Base-by-base conservation (phyloP, 2,113 vertebrate species). In the Triplophysa dalaica region DNA sequence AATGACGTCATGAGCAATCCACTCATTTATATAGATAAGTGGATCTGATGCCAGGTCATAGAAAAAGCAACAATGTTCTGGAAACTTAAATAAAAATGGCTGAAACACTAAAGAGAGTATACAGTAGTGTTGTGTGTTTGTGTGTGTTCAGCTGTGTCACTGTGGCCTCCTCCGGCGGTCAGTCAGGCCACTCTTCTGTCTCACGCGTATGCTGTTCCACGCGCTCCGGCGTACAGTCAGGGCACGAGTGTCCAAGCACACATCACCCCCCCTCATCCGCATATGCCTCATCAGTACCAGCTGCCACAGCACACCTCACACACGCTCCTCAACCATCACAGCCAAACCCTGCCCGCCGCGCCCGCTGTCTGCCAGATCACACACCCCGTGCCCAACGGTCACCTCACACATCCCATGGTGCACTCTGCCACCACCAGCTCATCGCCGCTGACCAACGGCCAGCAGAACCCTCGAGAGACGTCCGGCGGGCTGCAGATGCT, bases 261-360 rank as follows among this genome's bases (percentile, higher is more conserved):
- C 0, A 92, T 98, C 87, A 95, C 97, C 1, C 92, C 94, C 0
- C 92, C 96, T 81, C 95, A 98, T 88, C 95, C 96, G 0, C 94
- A 98, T 86, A 94, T 99, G 94, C 94, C 96, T 0, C 93, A 95
- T 81, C 97, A 98, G 92, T 99, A 96, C 92, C 96, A 97, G 89
- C 93, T 98, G 84, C 94, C 94, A 17, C 90, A 91, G 2, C 94
- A 95, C 69, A 95, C 96, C 29, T 93, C 95, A n/a, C 96, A 96
- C 89, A 95, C 97, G n/a, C 91, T 97, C 87, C 94, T 98, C 84
- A 96, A 93, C 91, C 91, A 98, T 89, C 95, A 95, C 70, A 93
- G 92, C 90, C 97, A 98, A 87, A 91, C 95, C 43, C 92, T 94
- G 33, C 96, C 96, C 76, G 91, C 93, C n/a, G 91, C 96, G 92